These are phyloP conservation scores for Eretmocerus hayati DNA, from an alignment of 2,888 invertebrate species.

Conservation along the genomic window DNA sequence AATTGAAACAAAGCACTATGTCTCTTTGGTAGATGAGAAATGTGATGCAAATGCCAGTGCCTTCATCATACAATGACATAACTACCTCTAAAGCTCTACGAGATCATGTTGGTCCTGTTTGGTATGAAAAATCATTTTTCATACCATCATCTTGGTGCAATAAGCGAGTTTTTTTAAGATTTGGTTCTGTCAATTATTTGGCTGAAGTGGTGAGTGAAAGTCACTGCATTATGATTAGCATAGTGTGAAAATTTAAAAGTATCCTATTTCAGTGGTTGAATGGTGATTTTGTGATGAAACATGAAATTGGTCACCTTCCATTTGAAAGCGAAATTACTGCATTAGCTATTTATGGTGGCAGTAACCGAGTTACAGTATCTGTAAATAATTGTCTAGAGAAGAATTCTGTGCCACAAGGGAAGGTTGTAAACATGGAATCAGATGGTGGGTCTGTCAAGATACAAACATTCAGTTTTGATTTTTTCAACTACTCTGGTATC, in stretches of 20 bases:
- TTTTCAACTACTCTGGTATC: slow-evolving; percentile 97
- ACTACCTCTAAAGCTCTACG: slow-evolving; percentile 70
- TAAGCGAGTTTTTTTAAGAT: slow-evolving; percentile 72
- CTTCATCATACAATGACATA: slow-evolving; percentile 92
- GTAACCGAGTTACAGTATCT: slow-evolving; percentile 81
- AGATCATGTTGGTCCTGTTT: slow-evolving; percentile 92
- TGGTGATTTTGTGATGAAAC: slow-evolving; percentile 68
- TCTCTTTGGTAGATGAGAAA: slow-evolving; percentile 49
- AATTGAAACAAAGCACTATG: neutral
- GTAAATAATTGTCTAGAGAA: slow-evolving; percentile 86
- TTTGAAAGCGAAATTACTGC: slow-evolving; percentile 80
- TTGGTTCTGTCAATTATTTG: slow-evolving; percentile 88
- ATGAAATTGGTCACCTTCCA: slow-evolving; percentile 93
- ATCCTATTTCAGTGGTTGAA: slow-evolving; percentile 75
- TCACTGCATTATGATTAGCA: neutral
- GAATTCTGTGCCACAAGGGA: slow-evolving; percentile 87
- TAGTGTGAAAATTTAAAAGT: neutral
- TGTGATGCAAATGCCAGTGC: slow-evolving; percentile 91
- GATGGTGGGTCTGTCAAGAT: slow-evolving; percentile 57
- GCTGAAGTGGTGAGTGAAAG: slow-evolving; percentile 79
- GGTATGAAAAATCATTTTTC: slow-evolving; percentile 87
- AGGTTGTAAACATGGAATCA: slow-evolving; percentile 54
- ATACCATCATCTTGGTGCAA: slow-evolving; percentile 68
- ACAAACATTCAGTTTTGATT: slow-evolving; percentile 87
- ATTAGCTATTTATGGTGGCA: slow-evolving; percentile 57